Conservation (phyloP, 2,797 vertebrate genomes). For the Glossophaga mutica region DNA sequence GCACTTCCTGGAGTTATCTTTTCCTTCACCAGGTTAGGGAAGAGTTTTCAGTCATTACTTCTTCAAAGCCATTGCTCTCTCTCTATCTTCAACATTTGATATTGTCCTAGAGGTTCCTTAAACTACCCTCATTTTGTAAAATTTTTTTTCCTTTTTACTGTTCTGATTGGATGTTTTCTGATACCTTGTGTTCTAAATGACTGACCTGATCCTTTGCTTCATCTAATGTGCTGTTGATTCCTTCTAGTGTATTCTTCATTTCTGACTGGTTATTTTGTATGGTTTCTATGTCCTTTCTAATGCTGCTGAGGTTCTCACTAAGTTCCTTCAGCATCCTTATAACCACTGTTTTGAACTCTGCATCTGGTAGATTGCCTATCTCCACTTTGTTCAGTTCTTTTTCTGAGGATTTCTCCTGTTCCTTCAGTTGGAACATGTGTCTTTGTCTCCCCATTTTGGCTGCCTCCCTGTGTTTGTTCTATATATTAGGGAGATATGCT, state of each 20-base stretch:
- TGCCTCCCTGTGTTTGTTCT: not conserved
- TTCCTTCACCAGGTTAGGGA: not conserved
- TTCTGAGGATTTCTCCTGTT: not conserved
- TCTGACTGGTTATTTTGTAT: not conserved
- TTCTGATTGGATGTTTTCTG: not conserved
- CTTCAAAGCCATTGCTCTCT: not conserved
- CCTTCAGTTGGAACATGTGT: not conserved
- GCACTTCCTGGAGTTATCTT: not conserved
- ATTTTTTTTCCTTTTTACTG: not conserved
- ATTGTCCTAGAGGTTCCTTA: not conserved
- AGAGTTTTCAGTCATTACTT: not conserved
- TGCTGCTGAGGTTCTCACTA: not conserved
- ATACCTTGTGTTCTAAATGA: not conserved
- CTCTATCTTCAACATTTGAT: not conserved
- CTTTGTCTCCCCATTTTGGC: not conserved
- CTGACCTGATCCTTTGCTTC: not conserved
- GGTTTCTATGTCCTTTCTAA: not conserved
- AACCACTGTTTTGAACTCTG: not conserved
- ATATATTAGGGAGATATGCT: not conserved
- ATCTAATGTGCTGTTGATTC: not conserved
- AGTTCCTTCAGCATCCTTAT: not conserved
- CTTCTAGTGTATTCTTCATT: not conserved
- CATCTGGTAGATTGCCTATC: not conserved
- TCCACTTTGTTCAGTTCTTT: not conserved
- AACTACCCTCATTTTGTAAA: not conserved